Base-by-base conservation (phyloP, 2,797 vertebrate species). In the Numenius phaeopus region DNA sequence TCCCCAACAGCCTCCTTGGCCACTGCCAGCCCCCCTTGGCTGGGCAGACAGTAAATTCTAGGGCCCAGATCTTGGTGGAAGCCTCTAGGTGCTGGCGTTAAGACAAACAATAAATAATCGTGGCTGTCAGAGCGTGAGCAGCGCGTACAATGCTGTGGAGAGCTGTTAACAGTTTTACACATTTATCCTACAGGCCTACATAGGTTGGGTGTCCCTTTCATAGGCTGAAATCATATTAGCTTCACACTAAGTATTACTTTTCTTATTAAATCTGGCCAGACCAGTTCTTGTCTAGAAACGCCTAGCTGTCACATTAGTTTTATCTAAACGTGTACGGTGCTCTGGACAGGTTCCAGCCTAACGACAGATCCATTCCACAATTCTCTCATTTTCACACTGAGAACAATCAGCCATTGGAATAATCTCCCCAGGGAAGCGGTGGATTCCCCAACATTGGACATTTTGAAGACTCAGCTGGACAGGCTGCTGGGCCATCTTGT, bases 271-370 rank as follows among this genome's bases (percentile, higher is more conserved):
- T 49, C 47, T n/a, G 27, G 77, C 49, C 84, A 67, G 81, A 75
- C 20, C 72, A 76, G 62, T 30, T 75, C 49, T 76, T 67, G 39
- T 75, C 54, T 71, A 24, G 71, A 67, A 92, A 64, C 30, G 42
- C 2, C 2, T 21, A 16, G 34, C 42, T 83, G 90, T 86, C 87
- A 64, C 81, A 46, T 81, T 32, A 59, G 37, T 55, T 92, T 73
- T 59, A 64, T 21, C 64, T 23, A 24, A 83, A 54, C 0, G 1
- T 1, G 6, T 47, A 29, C 2, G 0, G 50, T 2, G 8, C 58
- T 71, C 62, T 83, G 62, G 85, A 57, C 10, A 20, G 21, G 8
- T 27, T 92, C 83, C 75, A 78, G 59, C 47, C 42, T 59, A 8
- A n/a, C 1, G 2, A 44, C 61, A 50, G 11, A 70, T 14, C 67